Evolutionary conservation across 2,113 vertebrate genomes (phyloP).

Genomic region (Lophotis ruficrista): DNA sequence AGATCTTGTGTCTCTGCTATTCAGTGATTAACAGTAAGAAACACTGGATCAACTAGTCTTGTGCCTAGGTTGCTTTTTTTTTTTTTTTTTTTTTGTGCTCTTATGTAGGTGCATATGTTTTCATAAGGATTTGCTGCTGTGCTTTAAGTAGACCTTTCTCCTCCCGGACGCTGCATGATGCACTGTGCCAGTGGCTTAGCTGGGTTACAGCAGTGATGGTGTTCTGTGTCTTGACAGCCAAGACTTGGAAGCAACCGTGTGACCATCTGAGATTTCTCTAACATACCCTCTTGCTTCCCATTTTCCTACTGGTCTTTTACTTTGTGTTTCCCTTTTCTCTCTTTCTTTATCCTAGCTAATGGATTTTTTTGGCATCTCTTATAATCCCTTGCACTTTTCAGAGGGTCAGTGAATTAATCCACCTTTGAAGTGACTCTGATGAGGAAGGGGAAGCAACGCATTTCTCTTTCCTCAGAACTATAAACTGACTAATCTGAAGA

Average conservation of each 20-base stretch:
- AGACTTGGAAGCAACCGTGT: neutral
- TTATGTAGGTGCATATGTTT: neutral
- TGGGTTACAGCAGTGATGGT: neutral
- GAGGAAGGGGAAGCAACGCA: neutral
- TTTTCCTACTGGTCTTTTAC: neutral
- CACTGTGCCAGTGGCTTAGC: neutral
- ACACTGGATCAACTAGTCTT: neutral
- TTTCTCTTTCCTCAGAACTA: constrained; percentile 22
- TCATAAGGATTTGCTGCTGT: neutral
- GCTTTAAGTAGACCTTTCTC: neutral
- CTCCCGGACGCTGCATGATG: neutral
- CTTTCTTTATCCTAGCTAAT: neutral
- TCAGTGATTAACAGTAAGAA: neutral
- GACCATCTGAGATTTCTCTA: neutral
- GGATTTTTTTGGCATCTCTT: neutral
- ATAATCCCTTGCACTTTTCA: neutral
- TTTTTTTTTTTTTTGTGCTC: neutral
- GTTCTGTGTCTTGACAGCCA: neutral
- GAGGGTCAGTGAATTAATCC: neutral
- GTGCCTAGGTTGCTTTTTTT: neutral
- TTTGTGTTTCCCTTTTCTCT: neutral
- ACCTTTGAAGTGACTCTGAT: neutral
- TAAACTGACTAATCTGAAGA: neutral
- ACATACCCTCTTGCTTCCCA: neutral
- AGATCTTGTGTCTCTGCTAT: neutral